Base-by-base conservation (phyloP, 2,888 invertebrate species). In the Ormyrus labotus region DNA sequence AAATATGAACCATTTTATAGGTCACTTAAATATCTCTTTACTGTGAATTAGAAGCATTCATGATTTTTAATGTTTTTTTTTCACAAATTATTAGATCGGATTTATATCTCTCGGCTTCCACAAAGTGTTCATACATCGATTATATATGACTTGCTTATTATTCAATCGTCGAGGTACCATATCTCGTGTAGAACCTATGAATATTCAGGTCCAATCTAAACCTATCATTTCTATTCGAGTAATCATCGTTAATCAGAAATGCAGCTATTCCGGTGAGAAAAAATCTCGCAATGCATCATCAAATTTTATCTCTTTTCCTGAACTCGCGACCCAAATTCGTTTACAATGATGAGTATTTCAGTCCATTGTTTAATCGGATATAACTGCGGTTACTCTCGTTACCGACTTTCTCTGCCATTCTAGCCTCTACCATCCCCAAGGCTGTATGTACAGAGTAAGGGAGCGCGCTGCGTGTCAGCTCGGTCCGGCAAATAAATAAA, bases 401-500 rank as follows among this genome's bases (percentile, higher is more conserved):
- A 6, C 13, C 65, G 60, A 58, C 51, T 60, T 53, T 78, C 45
- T 77, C 34, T 64, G 13, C 19, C 51, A 19, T 13, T 47, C 6
- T 47, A 11, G 3, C 50, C 50, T 19, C 34, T 67, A 48, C 55
- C 11, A 58, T 10, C 48, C 47, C 13, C 34, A 34, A 34, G 34
- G 34, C 34, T 34, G 34, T 34, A 4, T 4, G 34, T 34, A 34
- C 34, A 34, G 34, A 34, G 34, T 34, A 34, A 34, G 34, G 34
- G 34, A 3, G 34, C 3, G 34, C 34, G 34, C 34, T 11, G 9
- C 9, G 48, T 13, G 57, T 45, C 68, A 72, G 55, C 78, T 19
- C 53, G 11, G 53, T 34, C 7, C 6, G 58, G 48, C 67, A 72
- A 88, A 89, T 89, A 89, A 89, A 90, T 90, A 89, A 89, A 90